These are phyloP conservation scores for Bimastos eiseni DNA, from an alignment of 2,888 invertebrate species.

Conservation along the genomic window DNA sequence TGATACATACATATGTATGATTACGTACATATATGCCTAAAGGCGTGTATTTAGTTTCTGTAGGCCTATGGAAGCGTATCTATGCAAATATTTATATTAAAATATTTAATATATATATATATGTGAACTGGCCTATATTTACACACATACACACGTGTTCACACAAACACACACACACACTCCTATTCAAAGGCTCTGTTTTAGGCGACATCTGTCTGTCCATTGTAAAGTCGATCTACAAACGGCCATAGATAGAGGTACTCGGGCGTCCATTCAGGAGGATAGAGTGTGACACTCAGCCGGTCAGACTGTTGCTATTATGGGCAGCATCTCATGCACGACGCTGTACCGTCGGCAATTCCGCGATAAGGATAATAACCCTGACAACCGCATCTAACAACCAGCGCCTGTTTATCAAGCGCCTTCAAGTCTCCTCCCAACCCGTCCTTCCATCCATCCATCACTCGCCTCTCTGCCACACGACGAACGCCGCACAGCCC, in stretches of 20 bases:
- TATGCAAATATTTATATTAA: background rate
- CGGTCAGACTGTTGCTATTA: background rate
- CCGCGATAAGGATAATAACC: conserved; percentile 6
- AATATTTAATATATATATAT: background rate
- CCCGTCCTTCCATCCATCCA: conserved; percentile 13
- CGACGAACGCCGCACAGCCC: background rate
- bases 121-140: background rate
- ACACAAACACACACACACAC: too few relatives aligned
- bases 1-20: background rate
- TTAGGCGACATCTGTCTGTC: background rate
- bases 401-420: background rate
- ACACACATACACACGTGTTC: too few relatives aligned
- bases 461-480: too few relatives aligned
- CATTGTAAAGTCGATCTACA: background rate
- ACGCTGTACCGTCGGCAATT: conserved; percentile 13
- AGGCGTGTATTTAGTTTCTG: background rate
- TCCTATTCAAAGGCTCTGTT: background rate
- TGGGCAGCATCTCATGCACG: background rate
- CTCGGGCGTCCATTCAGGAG: background rate
- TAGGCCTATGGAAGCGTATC: background rate
- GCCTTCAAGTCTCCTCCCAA: background rate
- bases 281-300: background rate
- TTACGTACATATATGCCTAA: background rate
- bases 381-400: background rate
- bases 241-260: background rate